A percentile compares a stretch with the other conserved stretches of the same genome.
These are phyloP conservation scores for Zaprionus bogoriensis DNA, from an alignment of 2,888 invertebrate species.

Conservation along the genomic window DNA sequence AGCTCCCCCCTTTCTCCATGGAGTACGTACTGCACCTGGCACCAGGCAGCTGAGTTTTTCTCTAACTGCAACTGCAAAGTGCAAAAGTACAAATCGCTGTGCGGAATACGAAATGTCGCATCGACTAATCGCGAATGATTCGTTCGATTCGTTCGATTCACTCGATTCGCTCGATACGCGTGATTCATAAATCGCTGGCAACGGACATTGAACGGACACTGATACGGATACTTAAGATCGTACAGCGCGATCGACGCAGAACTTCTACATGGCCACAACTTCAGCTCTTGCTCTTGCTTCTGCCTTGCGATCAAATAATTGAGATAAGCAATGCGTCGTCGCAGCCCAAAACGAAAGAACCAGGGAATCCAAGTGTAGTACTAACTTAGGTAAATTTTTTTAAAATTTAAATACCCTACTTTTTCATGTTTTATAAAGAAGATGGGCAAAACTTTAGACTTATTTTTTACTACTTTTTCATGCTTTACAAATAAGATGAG, in stretches of 20 bases:
- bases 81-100: slow-evolving; percentile 83
- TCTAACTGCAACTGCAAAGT: slow-evolving; percentile 71
- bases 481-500: too few species aligned
- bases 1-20: not conserved
- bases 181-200: slow-evolving; percentile 72
- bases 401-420: too few species aligned
- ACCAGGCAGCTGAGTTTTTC: slow-evolving; percentile 42
- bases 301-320: slow-evolving; percentile 75
- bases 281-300: not conserved
- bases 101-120: slow-evolving; percentile 79
- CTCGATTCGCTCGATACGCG: slow-evolving; percentile 44
- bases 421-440: too few species aligned
- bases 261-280: too few species aligned
- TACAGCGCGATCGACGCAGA: too few species aligned
- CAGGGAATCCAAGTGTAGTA: not conserved
- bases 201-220: slow-evolving; percentile 33
- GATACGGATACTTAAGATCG: not conserved
- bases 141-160: slow-evolving; percentile 63
- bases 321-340: slow-evolving; percentile 68
- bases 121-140: not conserved
- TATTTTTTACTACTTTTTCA: too few species aligned
- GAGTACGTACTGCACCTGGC: not conserved
- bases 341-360: slow-evolving; percentile 5
- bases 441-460: too few species aligned
- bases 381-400: too few species aligned